Base-by-base conservation (phyloP, 2,113 vertebrate species). In the Psilopsiagon aymara region DNA sequence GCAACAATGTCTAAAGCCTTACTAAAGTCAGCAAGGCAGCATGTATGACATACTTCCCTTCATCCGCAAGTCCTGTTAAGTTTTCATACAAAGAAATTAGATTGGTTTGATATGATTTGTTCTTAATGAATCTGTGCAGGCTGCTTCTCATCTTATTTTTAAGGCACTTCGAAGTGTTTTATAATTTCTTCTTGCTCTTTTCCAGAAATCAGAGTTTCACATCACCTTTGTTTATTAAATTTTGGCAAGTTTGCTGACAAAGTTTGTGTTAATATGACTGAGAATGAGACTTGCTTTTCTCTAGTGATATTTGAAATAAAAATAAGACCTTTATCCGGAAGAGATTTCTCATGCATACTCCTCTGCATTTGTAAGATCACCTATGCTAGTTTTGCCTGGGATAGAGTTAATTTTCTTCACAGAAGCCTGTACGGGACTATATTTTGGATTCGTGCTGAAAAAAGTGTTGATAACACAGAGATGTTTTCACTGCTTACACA, bases 1-100 rank as follows among this genome's bases (percentile, higher is more conserved):
- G n/a, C 60, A 94, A 88, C 88, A 81, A 77, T 62, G 55, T 59
- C 31, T 73, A 88, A 97, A 92, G n/a, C 59, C 37, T 83, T 70
- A 60, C 81, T 75, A 35, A 89, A 94, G 17, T 82, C 70, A 95
- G 47, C 20, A 89, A 94, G 17, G 79, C 70, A 95, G 47, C 20
- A 67, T 21, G 11, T 66, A 64, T 86, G 76, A 80, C 46, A 81
- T 53, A 37, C 17, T 93, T 89, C 62, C n/a, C 28, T 25, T 82
- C 44, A 87, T 63, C 21, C 67, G 80, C 44, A 82, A 63, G 53
- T 69, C n/a, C 27, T 80, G 49, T 41, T 93, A 92, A 90, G 25
- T 68, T 83, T 62, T 88, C 76, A 80, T 74, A 80, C 13, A 86
- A 82, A 86, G 33, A 86, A 80, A 86, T 77, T 66, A 80, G 20